Evolutionary conservation across 2,113 vertebrate species (phyloP), one percentile per base, ranked within the genome.

Genomic region (Phyllostomus discolor): DNA sequence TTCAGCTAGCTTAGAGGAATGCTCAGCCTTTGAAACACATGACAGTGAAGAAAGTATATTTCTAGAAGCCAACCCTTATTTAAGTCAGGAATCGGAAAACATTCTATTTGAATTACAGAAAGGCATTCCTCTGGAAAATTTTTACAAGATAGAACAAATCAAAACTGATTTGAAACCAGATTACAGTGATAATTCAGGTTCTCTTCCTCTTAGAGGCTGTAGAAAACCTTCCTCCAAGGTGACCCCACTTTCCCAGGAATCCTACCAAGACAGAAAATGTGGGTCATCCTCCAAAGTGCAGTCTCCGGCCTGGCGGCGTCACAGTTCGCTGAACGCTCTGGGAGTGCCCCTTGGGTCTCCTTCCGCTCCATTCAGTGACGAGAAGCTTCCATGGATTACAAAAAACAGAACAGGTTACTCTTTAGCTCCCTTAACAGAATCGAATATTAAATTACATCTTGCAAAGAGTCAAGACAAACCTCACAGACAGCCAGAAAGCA

Each of bases 31-130:
- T 24, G 50, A 91, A 38, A 11, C 6, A 41, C 16, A 1, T 12
- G 78, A 73, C 5, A 95, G 82, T 38, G 69, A 96, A 41, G 89
- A 97, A 62, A 72, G n/a, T 38, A 1, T 84, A n/a, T 76, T 95
- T 87, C 46, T 92, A 64, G 88, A 95, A 67, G 76, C 59, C 83
- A 94, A 43, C 11, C 10, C 59, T 66, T 73, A 62, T n/a, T 91
- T 96, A 87, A 70, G 6, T 35, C 41, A 31, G 66, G 75, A 91
- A 10, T 91, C 97, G n/a, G 35, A 81, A 52, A 28, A 38, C 5
- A 67, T 94, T 73, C 57, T 48, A 4, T 33, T 24, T 46, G 69
- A 95, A 50, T 73, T 90, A 72, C 91, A 95, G 66, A 80, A 67
- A 52, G 94, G 64, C 75, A 67, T 87, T 66, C 82, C 95, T 86